Conservation (phyloP, 2,888 invertebrate species). For the Drosophila subquinaria region DNA sequence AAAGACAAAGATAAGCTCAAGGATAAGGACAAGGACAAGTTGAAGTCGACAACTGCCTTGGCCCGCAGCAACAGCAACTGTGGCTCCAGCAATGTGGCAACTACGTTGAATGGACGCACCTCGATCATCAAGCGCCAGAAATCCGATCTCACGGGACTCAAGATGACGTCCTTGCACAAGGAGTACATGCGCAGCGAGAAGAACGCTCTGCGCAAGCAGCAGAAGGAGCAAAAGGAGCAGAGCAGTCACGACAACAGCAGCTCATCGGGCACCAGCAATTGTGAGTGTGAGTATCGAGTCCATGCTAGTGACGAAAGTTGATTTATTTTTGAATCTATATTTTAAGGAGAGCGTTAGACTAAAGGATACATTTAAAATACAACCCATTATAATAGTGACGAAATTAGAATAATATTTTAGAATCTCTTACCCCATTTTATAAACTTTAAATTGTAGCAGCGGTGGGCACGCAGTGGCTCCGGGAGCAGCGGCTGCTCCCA, state of each 20-base stretch:
- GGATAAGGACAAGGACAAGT: slow-evolving; percentile 25
- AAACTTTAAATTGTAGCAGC: no score
- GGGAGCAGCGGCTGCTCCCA: no score
- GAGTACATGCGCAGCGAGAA: slow-evolving; percentile 85
- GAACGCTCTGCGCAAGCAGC: slow-evolving; percentile 73
- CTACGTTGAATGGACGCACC: slow-evolving; percentile 58
- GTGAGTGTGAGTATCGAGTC: slow-evolving; percentile 63
- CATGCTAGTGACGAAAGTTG: not conserved
- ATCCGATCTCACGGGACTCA: slow-evolving; percentile 88
- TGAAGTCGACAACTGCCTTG: slow-evolving; percentile 16
- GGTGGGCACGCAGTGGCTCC: no score
- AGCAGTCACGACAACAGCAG: slow-evolving; percentile 36
- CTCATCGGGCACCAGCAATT: slow-evolving; percentile 24
- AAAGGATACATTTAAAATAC: no score
- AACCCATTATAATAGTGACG: no score
- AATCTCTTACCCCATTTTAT: no score
- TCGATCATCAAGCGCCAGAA: slow-evolving; percentile 86
- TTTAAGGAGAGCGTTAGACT: no score
- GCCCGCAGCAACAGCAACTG: slow-evolving; percentile 41
- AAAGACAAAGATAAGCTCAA: slow-evolving; percentile 27
- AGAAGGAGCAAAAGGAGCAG: slow-evolving; percentile 60
- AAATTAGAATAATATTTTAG: no score
- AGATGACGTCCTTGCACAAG: slow-evolving; percentile 85
- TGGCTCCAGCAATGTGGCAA: slow-evolving; percentile 9
- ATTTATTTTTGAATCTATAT: no score